Base-by-base conservation (phyloP, 2,113 vertebrate species). In the Nycticorax nycticorax region DNA sequence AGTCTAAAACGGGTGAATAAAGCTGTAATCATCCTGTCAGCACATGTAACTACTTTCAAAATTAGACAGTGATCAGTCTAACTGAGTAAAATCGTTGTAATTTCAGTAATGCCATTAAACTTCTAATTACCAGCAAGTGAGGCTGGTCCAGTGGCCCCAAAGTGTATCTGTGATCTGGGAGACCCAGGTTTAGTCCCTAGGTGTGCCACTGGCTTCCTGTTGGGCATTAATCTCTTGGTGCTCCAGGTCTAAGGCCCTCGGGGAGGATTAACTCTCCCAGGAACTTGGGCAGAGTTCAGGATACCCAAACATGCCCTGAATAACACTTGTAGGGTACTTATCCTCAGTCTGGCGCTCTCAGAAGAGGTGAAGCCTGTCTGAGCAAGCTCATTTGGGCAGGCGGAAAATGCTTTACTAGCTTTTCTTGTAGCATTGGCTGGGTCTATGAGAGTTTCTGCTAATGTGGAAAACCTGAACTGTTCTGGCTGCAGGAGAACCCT, bases 21-120 rank as follows among this genome's bases (percentile, higher is more conserved):
- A 96, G 96, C 95, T 92, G 75, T 96, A 96, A 95, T 96, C 90
- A 95, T 94, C 81, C 63, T 97, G 96, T 96, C 96, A 96, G 92
- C 59, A 85, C 85, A 96, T 82, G 48, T 94, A 97, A 80, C 88
- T 94, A 80, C 93, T 88, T 92, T 96, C 90, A 94, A 85, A 96
- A 93, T 96, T 93, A 97, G 89, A 92, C 59, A 93, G 82, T 80
- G 88, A 95, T 96, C 88, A 88, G 93, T 83, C 78, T 90, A 85
- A 94, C 57, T 83, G 80, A 87, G 63, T 92, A 87, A 89, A 94
- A 96, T 74, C 91, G 43, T 92, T 93, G 55, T 66, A 88, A 89
- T 94, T 96, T 94, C 89, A 91, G 57, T 81, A 88, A 95, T 85
- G 15, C 57, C 22, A 23, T 82, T 94, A 91, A 95, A 92, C 55